These are phyloP conservation scores for Tetropium fuscum DNA, from an alignment of 2,888 invertebrate genomes.

Conservation along the genomic window DNA sequence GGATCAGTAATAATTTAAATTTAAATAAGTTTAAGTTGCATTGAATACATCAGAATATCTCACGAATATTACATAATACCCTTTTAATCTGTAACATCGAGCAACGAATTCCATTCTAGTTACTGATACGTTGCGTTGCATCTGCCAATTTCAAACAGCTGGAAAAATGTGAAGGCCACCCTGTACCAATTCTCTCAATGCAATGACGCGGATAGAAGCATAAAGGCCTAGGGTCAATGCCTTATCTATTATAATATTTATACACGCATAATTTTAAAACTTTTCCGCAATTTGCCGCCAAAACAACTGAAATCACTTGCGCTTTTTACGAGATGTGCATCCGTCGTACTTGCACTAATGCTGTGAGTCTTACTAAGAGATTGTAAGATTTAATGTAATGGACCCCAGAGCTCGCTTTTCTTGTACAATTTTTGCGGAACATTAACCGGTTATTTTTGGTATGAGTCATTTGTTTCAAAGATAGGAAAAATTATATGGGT, in stretches of 20 bases:
- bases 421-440: too few species aligned
- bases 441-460: too few species aligned
- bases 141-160: constrained; percentile 22
- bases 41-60: too few species aligned
- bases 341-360: constrained; percentile 19
- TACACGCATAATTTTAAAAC: constrained; percentile 33
- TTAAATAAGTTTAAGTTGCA: too few species aligned
- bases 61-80: too few species aligned
- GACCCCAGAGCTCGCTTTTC: too few species aligned
- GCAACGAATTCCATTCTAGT: not conserved
- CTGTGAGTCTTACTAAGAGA: constrained; percentile 14
- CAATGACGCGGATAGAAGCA: constrained; percentile 29
- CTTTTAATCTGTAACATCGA: too few species aligned
- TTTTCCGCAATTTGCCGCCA: constrained; percentile 29
- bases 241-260: constrained; percentile 48
- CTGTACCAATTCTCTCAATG: constrained; percentile 34
- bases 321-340: constrained; percentile 25
- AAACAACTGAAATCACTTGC: constrained; percentile 24
- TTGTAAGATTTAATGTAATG: too few species aligned
- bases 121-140: not conserved
- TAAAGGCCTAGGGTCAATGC: constrained; percentile 39
- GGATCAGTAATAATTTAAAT: too few species aligned
- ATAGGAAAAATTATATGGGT: too few species aligned
- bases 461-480: too few species aligned
- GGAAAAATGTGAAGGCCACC: constrained; percentile 32